Percentiles rank a stretch among this genome's conserved stretches.
Conservation (phyloP, 2,888 invertebrate genomes). For the Geophilus truncorum region DNA sequence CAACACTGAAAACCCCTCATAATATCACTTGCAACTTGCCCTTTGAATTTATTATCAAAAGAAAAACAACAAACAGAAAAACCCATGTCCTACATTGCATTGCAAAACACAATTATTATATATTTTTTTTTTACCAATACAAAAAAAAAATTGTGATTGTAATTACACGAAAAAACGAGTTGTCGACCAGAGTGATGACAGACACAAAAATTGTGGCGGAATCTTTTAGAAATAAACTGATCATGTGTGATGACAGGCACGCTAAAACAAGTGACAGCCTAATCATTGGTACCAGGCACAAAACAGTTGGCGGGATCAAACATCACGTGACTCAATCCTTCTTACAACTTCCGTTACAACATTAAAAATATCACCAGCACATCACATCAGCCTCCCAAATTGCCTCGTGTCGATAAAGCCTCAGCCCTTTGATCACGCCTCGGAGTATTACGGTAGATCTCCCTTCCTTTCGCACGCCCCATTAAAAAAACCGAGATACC, state of each 20-base stretch:
- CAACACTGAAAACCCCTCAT: background rate
- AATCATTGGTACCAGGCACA: constrained; percentile 5
- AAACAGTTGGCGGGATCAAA: background rate
- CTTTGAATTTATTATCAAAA: background rate
- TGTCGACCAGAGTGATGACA: background rate
- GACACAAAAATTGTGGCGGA: constrained; percentile 5
- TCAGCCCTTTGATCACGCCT: background rate
- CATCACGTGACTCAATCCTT: constrained; percentile 11
- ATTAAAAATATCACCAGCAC: background rate
- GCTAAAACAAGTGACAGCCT: constrained; percentile 10
- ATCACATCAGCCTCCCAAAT: no score
- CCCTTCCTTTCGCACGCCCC: background rate
- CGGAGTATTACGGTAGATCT: background rate
- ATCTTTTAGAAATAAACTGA: constrained; percentile 8
- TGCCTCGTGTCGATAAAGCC: background rate
- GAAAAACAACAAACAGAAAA: background rate
- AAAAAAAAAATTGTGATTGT: background rate
- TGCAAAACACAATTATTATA: background rate
- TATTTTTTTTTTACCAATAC: background rate
- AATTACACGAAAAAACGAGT: background rate
- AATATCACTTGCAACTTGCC: background rate
- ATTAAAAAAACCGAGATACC: background rate
- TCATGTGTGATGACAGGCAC: background rate
- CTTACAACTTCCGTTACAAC: constrained; percentile 16
- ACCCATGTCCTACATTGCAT: background rate